A percentile compares a stretch with the other conserved stretches of the same genome.
These are phyloP conservation scores for Psephotus haematonotus DNA, from an alignment of 2,113 vertebrate genomes.

Conservation along the genomic window DNA sequence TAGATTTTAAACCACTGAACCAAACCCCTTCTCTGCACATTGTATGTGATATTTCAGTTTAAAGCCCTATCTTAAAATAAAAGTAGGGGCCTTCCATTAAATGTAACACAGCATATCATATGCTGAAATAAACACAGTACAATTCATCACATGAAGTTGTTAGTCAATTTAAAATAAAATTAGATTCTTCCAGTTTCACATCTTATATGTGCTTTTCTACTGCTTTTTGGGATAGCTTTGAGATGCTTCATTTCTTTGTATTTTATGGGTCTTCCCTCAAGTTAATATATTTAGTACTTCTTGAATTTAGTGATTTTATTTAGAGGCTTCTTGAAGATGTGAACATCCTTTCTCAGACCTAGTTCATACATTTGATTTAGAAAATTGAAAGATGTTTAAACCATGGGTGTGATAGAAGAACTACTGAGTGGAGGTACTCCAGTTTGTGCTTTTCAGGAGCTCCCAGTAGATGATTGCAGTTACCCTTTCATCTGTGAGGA, in stretches of 20 bases:
- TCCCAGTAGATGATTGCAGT: not conserved
- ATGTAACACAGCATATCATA: not conserved
- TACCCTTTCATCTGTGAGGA: not conserved
- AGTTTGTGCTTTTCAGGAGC: not conserved
- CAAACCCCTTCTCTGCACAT: not conserved
- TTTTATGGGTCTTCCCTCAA: not conserved
- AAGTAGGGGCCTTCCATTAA: not conserved
- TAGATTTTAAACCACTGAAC: not conserved
- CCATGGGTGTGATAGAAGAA: not conserved
- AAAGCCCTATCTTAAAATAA: not conserved
- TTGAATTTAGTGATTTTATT: not conserved
- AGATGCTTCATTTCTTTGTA: not conserved
- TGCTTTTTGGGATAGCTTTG: not conserved
- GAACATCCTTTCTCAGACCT: not conserved
- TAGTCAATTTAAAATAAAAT: not conserved
- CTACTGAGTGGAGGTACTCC: not conserved
- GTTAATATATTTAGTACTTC: not conserved
- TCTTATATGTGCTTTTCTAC: not conserved
- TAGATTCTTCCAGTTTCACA: not conserved
- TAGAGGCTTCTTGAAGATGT: not conserved
- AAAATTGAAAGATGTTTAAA: not conserved
- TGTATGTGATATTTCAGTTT: rapidly evolving
- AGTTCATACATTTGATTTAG: not conserved
- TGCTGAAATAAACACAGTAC: not conserved
- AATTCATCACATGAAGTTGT: not conserved